Evolutionary conservation across 2,113 vertebrate genomes (phyloP).

Genomic region (Trogon melanurus): DNA sequence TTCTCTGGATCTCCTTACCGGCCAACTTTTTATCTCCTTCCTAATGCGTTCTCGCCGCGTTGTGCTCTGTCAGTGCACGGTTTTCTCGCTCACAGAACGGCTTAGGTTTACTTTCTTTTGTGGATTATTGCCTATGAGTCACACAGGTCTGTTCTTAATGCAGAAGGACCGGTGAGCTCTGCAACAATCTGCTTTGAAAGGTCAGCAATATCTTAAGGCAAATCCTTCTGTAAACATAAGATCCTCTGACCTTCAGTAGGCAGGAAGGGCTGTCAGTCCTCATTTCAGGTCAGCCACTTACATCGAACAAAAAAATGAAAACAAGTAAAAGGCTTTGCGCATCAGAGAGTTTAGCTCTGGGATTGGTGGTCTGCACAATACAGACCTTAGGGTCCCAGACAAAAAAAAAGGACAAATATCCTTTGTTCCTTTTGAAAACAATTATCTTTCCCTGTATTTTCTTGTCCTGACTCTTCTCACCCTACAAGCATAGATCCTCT

Average conservation of each 20-base stretch:
- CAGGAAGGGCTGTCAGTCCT: constrained; percentile 65
- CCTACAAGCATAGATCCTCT: background rate
- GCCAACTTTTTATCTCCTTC: background rate
- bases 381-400: background rate
- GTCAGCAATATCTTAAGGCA: constrained; percentile 76
- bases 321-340: background rate
- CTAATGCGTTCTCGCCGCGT: background rate
- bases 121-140: constrained; percentile 41
- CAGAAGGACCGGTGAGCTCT: background rate
- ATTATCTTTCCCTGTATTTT: background rate
- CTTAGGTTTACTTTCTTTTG: background rate
- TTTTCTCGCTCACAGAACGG: background rate
- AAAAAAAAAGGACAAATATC: background rate
- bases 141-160: constrained; percentile 26
- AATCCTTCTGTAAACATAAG: constrained; percentile 64
- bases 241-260: constrained; percentile 53
- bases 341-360: background rate
- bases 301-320: constrained; percentile 13
- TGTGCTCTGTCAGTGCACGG: background rate
- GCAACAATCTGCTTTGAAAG: constrained; percentile 71
- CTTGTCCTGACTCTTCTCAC: background rate
- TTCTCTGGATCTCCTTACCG: background rate
- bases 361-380: background rate
- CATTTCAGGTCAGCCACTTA: constrained; percentile 61
- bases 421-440: background rate